Evolutionary conservation across 1,140 invertebrate species (phyloP), one percentile per base, ranked within the genome.

Genomic region (Psilanteris sp.): DNA sequence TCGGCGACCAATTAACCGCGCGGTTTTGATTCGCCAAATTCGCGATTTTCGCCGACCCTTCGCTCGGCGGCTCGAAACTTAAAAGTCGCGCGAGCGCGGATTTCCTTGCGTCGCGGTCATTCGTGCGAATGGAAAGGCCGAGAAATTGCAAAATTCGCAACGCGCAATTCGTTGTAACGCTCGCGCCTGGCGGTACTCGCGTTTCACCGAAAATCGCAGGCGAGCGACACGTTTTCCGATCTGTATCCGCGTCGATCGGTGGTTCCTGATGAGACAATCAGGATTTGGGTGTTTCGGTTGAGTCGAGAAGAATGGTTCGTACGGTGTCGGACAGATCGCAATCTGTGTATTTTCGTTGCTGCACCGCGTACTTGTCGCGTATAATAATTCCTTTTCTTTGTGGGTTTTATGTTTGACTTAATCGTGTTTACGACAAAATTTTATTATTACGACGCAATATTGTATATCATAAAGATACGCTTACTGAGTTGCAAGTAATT

Each of bases 51-150:
- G n/a, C 9, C 27, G 27, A 1, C 34, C 18, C n/a, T 15, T 27
- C 8, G 14, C 8, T 44, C 5, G 31, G 22, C 5, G 15, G n/a
- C 22, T 9, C 24, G 26, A 37, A 46, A 48, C 22, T 20, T 29
- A 48, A 61, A 52, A 46, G 52, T 43, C 46, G 26, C 27, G 20
- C 32, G 34, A 13, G 4, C 36, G 13, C 24, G 46, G 37, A 64
- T 64, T 64, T 64, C 59, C 59, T 41, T 50, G 29, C 26, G 34
- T 41, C 44, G 24, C 27, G 52, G 48, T 26, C 34, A 22, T 44
- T 43, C 44, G 36, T 44, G 57, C 44, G 46, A 64, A 41, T 64
- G 13, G 59, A 64, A 64, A 64, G 59, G 59, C 24, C 32, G 37
- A 44, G 43, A 48, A 62, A 62, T 50, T 29, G 27, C 18, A 27